Base-by-base conservation (phyloP, 1,140 invertebrate genomes). In the Sitophilus oryzae region DNA sequence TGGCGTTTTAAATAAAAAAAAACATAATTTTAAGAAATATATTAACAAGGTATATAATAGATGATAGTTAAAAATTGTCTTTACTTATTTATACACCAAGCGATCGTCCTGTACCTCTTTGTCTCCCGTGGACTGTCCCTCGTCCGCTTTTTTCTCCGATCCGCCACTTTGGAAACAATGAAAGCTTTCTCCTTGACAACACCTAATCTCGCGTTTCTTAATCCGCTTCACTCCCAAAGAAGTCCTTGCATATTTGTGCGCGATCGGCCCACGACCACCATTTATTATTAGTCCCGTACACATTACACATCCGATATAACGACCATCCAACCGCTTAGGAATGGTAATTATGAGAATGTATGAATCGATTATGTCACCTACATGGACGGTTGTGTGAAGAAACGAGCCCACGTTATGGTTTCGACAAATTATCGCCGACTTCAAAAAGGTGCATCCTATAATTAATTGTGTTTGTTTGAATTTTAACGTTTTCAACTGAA, bases 111-210 rank as follows among this genome's bases (percentile, higher is more conserved):
- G n/a, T n/a, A n/a, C n/a, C n/a, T n/a, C n/a, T n/a, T n/a, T n/a
- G n/a, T n/a, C n/a, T n/a, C n/a, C n/a, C n/a, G n/a, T n/a, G n/a
- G n/a, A n/a, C n/a, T n/a, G n/a, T n/a, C n/a, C n/a, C n/a, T n/a
- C n/a, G n/a, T n/a, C n/a, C n/a, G n/a, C n/a, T n/a, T n/a, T n/a
- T n/a, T n/a, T n/a, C n/a, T n/a, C n/a, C n/a, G n/a, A n/a, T n/a
- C n/a, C n/a, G n/a, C n/a, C n/a, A n/a, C n/a, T n/a, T n/a, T n/a
- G n/a, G n/a, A 40, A 40, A 40, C 38, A 40, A 40, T 40, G 35
- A 41, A 25, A 23, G 47, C 47, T 50, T 50, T 50, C 47, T 50
- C 47, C 47, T 50, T 50, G 47, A 50, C 47, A 50, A 50, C 47
- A 50, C 47, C 47, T 50, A 14, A 46, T 16, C n/a, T 15, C 21